Percentiles rank a stretch among this genome's conserved stretches.
Conservation (phyloP, 2,113 vertebrate species). For the Rousettus leschenaultii region DNA sequence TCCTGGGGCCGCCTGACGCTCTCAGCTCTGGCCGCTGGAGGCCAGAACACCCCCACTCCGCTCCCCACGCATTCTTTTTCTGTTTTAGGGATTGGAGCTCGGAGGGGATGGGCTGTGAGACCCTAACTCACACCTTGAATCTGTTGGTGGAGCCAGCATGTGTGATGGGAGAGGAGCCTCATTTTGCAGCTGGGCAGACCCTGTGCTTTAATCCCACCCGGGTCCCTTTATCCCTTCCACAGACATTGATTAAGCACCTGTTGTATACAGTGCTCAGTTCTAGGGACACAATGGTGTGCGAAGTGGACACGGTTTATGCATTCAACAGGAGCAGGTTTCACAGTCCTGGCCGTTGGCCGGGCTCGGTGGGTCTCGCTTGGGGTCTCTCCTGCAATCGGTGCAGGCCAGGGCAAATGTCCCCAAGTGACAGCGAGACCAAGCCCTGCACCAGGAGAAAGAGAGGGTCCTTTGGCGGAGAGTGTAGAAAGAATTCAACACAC, state of each 20-base stretch:
- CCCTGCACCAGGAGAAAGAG: too few species aligned
- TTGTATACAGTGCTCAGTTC: too few species aligned
- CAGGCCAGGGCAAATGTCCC: too few species aligned
- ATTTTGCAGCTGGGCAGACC: not conserved
- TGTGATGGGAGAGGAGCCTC: not conserved
- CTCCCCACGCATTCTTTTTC: not conserved
- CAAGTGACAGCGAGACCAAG: too few species aligned
- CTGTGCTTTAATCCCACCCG: not conserved
- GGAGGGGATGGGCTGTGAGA: not conserved
- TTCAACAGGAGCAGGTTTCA: accelerated
- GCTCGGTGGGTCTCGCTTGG: not conserved
- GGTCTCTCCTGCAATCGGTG: not conserved
- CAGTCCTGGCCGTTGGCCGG: accelerated
- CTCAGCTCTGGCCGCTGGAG: not conserved
- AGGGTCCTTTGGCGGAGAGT: too few species aligned
- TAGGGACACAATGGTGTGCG: not conserved
- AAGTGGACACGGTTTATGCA: too few species aligned
- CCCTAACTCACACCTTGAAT: not conserved
- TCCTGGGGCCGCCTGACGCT: accelerated
- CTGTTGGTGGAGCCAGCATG: not conserved
- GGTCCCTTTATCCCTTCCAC: not conserved
- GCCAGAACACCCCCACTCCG: accelerated
- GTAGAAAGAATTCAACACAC: too few species aligned
- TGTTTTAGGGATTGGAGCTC: not conserved
- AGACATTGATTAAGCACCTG: not conserved